phyloP scores from a whole-genome alignment of 2,113 vertebrate genomes.

The Diglossa brunneiventris region DNA sequence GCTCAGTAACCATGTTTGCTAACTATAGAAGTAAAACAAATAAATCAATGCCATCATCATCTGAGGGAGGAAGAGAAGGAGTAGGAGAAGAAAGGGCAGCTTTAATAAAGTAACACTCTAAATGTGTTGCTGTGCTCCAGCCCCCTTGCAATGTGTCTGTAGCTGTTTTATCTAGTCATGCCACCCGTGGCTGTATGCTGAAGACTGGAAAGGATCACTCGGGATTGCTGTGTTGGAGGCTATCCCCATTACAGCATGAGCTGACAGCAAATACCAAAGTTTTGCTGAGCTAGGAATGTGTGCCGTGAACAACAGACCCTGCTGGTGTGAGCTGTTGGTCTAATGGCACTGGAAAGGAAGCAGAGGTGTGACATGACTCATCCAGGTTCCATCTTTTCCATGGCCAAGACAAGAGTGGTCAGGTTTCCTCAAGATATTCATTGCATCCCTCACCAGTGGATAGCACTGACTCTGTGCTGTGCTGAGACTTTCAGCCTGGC shows the following conservation, averaged over 20 bases:
- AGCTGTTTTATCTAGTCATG: neutral
- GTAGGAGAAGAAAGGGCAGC: slow-evolving; percentile 5
- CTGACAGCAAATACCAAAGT: neutral
- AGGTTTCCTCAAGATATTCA: neutral
- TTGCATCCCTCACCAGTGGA: no score
- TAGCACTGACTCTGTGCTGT: neutral
- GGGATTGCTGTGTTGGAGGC: neutral
- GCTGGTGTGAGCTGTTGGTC: neutral
- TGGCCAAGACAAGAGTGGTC: neutral
- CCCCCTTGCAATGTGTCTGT: neutral
- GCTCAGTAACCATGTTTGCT: slow-evolving; percentile 21
- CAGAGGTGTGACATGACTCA: neutral
- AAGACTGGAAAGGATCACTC: neutral
- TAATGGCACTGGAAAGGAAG: neutral
- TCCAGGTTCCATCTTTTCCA: neutral
- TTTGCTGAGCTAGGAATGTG: neutral
- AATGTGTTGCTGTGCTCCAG: neutral
- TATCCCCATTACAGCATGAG: neutral
- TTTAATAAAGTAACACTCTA: slow-evolving; percentile 22
- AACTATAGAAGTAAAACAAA: slow-evolving; percentile 48
- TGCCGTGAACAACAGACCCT: neutral
- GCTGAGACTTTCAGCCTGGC: neutral
- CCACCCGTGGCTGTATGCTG: neutral
- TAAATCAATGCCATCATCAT: slow-evolving; percentile 45
- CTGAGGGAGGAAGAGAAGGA: slow-evolving; percentile 36